These are phyloP conservation scores for Isichthys henryi DNA, from an alignment of 2,113 vertebrate species.

Conservation along the genomic window DNA sequence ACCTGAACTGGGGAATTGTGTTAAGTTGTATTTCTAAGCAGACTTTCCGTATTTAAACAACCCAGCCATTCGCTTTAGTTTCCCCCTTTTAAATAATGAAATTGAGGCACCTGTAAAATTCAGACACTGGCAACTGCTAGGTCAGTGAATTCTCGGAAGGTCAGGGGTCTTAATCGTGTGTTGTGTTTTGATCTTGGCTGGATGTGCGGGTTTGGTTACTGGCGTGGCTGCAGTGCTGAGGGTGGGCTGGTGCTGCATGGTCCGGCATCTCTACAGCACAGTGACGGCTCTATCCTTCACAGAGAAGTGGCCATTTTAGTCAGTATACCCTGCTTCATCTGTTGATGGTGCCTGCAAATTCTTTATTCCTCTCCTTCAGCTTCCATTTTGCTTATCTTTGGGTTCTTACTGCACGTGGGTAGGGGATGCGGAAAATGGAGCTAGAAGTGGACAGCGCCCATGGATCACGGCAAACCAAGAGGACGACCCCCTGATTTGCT, in stretches of 20 bases:
- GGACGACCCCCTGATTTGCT: background rate
- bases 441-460: background rate
- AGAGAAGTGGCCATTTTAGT: background rate
- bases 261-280: background rate
- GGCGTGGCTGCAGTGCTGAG: background rate
- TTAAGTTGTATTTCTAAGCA: background rate
- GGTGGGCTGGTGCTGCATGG: background rate
- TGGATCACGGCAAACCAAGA: background rate
- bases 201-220: background rate
- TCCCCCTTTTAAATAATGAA: background rate
- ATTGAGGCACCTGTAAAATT: background rate
- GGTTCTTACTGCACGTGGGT: background rate
- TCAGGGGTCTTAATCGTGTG: background rate
- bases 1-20: background rate
- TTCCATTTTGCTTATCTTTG: background rate
- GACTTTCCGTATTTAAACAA: background rate
- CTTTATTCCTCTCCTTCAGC: background rate
- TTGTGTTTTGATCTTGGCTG: background rate
- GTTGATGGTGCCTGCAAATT: background rate
- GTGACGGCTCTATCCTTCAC: background rate
- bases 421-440: background rate
- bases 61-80: background rate
- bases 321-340: background rate
- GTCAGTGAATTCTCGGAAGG: background rate
- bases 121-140: background rate